phyloP scores from a whole-genome alignment of 1,140 invertebrate species.

The Dreissena rostriformis region DNA sequence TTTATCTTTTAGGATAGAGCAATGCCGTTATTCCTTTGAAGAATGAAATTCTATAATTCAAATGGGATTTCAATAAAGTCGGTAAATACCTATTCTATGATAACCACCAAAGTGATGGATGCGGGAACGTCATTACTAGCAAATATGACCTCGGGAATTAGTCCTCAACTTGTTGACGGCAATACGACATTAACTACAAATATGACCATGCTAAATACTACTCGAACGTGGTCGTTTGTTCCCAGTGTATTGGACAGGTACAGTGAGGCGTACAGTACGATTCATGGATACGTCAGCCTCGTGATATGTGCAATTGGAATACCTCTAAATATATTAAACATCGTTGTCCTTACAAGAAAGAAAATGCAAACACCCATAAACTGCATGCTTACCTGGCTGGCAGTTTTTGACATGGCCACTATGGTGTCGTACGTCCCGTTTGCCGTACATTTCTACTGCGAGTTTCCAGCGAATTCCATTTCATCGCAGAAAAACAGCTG shows the following conservation, averaged over 20 bases:
- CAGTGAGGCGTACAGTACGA: slow-evolving; percentile 74
- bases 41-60: too few relatives aligned
- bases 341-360: slow-evolving; percentile 92
- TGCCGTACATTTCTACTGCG: slow-evolving; percentile 85
- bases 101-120: too few relatives aligned
- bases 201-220: too few relatives aligned
- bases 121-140: too few relatives aligned
- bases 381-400: slow-evolving; percentile 90
- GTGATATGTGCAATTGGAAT: slow-evolving; percentile 93
- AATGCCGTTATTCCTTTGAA: too few relatives aligned
- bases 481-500: slow-evolving; percentile 58
- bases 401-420: slow-evolving; percentile 91
- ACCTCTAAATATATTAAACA: slow-evolving; percentile 94
- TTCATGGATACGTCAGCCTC: slow-evolving; percentile 88
- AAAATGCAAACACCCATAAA: slow-evolving; percentile 93
- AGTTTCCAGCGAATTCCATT: slow-evolving; percentile 47
- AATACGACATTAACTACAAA: too few relatives aligned
- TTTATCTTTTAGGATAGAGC: too few relatives aligned
- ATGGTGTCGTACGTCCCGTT: slow-evolving; percentile 95
- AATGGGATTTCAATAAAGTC: too few relatives aligned
- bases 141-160: too few relatives aligned
- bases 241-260: not conserved
- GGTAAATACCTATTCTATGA: too few relatives aligned
- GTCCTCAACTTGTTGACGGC: too few relatives aligned
- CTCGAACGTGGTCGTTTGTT: too few relatives aligned